Base-by-base conservation (phyloP, 2,888 invertebrate species). In the Acleris literana region DNA sequence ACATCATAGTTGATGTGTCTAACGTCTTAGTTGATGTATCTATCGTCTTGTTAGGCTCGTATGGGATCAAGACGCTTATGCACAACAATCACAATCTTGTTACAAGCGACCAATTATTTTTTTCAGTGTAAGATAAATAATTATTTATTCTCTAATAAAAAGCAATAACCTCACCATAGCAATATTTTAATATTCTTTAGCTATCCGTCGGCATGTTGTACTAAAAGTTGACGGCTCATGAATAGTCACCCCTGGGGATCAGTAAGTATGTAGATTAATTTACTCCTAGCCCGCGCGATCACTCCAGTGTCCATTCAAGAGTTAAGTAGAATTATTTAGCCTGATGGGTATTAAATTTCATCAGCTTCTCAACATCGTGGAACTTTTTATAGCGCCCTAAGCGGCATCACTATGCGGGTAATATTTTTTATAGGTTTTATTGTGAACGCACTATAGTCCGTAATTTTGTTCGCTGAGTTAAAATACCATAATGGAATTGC, bases 211-310 rank as follows among this genome's bases (percentile, higher is more conserved):
- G 11, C 7, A 17, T 53, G 29, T 33, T 33, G 53, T 33, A 53
- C 13, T 17, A 53, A 20, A 9, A 18, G 1, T 16, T 55, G 55
- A 20, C 6, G 43, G 7, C 13, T 13, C 43, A 43, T 20, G 20
- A 55, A 43, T 22, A 43, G 44, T 20, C 43, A 56, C 44, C 44
- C 22, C 18, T 17, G 44, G 55, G 55, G 39, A 43, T 20, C 18
- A 5, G 5, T 13, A 43, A 46, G 57, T 46, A 57, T 57, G 57
- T 25, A 57, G 44, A 57, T 57, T 57, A 57, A 46, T 57, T 57
- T 46, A 46, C 25, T 46, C 17, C 25, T 11, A 22, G 25, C n/a
- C 17, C n/a, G 39, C 22, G 54, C 43, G 44, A 43, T 55, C 22
- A 43, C n/a, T 49, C 25, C 22, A 11, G 56, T 43, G 25, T 11